Evolutionary conservation across 2,797 vertebrate species (phyloP), one percentile per base, ranked within the genome.

Genomic region (Falco biarmicus): DNA sequence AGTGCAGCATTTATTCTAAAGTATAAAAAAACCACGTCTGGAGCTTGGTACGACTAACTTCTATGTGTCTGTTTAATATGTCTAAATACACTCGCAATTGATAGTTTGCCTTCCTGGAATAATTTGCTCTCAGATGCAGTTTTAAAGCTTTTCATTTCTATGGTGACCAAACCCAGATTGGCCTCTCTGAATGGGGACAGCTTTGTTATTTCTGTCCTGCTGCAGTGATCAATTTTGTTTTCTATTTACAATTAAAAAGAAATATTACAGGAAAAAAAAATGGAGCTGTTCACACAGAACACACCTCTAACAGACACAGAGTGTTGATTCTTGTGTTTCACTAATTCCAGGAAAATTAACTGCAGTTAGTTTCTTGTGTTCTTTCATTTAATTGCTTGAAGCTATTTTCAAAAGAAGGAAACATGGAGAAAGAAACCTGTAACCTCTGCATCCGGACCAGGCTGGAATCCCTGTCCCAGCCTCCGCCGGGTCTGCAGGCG

Each of bases 401-500:
- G 39, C 6, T 31, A 5, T 66, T 77, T 48, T 24, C 43, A 47
- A 70, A 32, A 29, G 31, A 7, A 45, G 77, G 24, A 22, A 29
- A 9, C 0, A 3, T 3, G 47, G 47, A 22, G 25, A 51, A 24
- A 24, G 64, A n/a, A n/a, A 3, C 6, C 22, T 5, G 0, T 5
- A 9, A 3, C 11, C 45, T 6, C 13, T 5, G 73, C 4, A 20
- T 1, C 4, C 61, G 15, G 32, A 5, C n/a, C 11, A 2, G 71
- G 26, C 57, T 64, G 71, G 15, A 34, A n/a, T 5, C 14, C n/a
- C 8, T 2, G 0, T 2, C 34, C 0, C 8, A 81, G 37, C 5
- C 13, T 32, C 9, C 47, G 0, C 7, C 0, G 0, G 0, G 15
- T 31, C 95, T 64, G 95, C 84, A 57, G 85, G 83, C 1, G 45